These are phyloP conservation scores for Fregetta grallaria DNA, from an alignment of 2,113 vertebrate species.

Conservation along the genomic window DNA sequence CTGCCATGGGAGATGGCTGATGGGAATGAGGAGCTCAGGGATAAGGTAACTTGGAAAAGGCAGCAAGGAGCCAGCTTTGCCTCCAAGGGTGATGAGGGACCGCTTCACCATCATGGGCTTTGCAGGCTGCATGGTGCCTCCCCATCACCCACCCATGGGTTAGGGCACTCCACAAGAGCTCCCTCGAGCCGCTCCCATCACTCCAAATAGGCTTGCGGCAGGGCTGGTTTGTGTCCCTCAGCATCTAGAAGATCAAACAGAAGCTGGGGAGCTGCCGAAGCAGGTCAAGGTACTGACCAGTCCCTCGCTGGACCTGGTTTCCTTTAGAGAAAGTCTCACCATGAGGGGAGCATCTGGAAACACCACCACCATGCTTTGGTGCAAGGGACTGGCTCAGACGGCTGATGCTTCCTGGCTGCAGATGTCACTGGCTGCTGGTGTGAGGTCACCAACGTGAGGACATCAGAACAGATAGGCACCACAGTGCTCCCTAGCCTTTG, in stretches of 20 bases:
- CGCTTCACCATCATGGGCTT: background rate
- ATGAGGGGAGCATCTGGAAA: background rate
- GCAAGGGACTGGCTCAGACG: background rate
- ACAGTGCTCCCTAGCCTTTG: background rate
- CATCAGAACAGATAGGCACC: background rate
- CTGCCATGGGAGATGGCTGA: background rate
- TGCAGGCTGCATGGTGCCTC: background rate
- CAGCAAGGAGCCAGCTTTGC: background rate
- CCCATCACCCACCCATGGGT: fast-evolving
- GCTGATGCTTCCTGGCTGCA: background rate
- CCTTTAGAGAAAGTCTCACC: background rate
- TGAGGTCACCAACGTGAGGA: background rate
- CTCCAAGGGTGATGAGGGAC: background rate
- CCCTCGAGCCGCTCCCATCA: background rate
- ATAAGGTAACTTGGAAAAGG: background rate
- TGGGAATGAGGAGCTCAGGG: background rate
- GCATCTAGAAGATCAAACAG: background rate
- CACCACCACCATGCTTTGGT: background rate
- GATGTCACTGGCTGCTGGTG: background rate
- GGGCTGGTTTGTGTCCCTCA: background rate
- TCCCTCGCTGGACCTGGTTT: background rate
- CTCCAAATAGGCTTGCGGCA: background rate
- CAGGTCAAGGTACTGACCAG: background rate
- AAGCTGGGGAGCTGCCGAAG: background rate
- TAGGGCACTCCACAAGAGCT: background rate